phyloP scores from a whole-genome alignment of 2,797 vertebrate genomes.

The Dicrostonyx torquatus region DNA sequence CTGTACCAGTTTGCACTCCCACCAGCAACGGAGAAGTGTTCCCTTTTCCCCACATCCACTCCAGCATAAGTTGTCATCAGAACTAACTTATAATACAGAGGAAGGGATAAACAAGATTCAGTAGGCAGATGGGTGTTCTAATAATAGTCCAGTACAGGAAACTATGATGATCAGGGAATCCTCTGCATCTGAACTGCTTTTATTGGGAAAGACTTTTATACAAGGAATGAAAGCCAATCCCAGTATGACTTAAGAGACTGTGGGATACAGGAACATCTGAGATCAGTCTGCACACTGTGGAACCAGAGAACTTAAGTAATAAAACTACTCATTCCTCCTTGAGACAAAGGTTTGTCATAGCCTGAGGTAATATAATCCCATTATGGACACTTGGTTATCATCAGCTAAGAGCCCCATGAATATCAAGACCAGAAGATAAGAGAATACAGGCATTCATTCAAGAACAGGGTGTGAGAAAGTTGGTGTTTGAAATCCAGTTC shows the following conservation, averaged over 20 bases:
- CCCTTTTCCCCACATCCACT: too few species aligned
- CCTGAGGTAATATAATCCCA: neutral
- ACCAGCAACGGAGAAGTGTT: too few species aligned
- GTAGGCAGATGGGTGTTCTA: neutral
- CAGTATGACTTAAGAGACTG: neutral
- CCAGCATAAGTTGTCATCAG: neutral
- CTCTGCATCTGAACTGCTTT: neutral
- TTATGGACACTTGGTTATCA: neutral
- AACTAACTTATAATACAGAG: neutral
- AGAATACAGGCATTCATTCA: neutral
- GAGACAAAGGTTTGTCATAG: neutral
- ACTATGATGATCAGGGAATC: neutral
- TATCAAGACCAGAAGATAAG: neutral
- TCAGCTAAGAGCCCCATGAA: neutral
- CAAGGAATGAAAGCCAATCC: neutral
- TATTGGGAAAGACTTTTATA: neutral
- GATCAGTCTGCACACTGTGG: neutral
- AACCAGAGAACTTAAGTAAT: neutral
- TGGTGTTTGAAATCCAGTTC: neutral
- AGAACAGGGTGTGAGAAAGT: neutral
- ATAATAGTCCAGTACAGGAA: neutral
- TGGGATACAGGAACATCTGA: neutral
- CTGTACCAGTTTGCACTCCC: too few species aligned
- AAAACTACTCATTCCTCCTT: neutral
- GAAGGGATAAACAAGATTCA: neutral